Base-by-base conservation (phyloP, 2,113 vertebrate species). In the Gobio gobio region DNA sequence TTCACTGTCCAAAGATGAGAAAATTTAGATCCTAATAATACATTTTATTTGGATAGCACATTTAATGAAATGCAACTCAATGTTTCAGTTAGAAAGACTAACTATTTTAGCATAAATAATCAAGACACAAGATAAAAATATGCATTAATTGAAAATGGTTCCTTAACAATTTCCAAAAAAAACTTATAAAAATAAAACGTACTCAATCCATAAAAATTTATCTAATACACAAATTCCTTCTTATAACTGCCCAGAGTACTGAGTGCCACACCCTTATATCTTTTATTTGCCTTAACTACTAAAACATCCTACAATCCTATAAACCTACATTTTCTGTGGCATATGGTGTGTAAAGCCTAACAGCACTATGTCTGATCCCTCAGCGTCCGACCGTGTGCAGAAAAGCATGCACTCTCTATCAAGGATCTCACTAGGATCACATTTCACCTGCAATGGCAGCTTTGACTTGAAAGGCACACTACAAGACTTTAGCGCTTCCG, bases 371-470 rank as follows among this genome's bases (percentile, higher is more conserved):
- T 81, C 45, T 49, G 78, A 66, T 66, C n/a, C 14, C 13, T 54
- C 40, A 47, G 54, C 33, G 61, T 56, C 59, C 12, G 36, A 68
- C 63, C 59, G n/a, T 10, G 61, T 59, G 9, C 49, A 1, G 33
- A 16, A 82, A 66, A 85, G 36, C 56, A 59, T 54, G 43, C 10
- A 12, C 58, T 18, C 40, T 26, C 40, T 63, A 10, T 36, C 26
- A 10, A 78, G 51, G 5, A 58, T 58, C 51, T 58, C 29, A 12
- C 59, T 22, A n/a, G 72, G 59, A 76, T 85, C 72, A 78, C 26
- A 82, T 87, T 87, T 72, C 78, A 85, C 51, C 51, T 47, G 79
- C 43, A 61, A 63, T 56, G 45, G 61, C 56, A 68, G 29, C 26
- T 22, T 18, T 63, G 43, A 58, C 49, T 54, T 22, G n/a, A 72